phyloP scores from a whole-genome alignment of 2,797 vertebrate genomes.

The Euphonia xanthogaster region DNA sequence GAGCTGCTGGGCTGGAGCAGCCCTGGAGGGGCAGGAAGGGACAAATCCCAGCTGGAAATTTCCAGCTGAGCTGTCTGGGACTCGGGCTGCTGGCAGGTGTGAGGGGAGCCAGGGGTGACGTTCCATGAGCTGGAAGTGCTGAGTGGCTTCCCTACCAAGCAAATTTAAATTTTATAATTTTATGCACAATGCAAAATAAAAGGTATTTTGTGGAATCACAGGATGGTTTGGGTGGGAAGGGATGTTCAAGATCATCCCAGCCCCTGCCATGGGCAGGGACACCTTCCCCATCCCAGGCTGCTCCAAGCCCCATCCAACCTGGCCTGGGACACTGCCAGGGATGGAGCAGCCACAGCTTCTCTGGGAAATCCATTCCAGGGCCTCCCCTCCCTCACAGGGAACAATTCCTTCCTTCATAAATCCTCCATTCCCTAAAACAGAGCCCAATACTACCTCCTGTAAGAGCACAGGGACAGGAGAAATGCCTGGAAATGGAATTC shows the following conservation, averaged over 20 bases:
- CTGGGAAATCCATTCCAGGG: neutral
- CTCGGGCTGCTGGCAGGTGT: fast-evolving
- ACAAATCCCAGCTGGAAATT: neutral
- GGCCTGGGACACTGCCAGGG: neutral
- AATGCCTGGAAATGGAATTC: neutral
- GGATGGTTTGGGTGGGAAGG: neutral
- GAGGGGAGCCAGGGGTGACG: fast-evolving
- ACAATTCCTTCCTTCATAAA: neutral
- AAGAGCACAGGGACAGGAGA: neutral
- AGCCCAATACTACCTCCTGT: neutral
- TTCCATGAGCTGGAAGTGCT: fast-evolving
- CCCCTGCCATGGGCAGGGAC: neutral
- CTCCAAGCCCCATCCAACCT: fast-evolving
- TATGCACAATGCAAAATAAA: neutral
- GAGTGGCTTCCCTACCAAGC: neutral
- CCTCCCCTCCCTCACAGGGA: neutral
- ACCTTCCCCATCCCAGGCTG: fast-evolving
- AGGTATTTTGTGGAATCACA: neutral
- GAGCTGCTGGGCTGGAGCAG: neutral
- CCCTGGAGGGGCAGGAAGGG: neutral
- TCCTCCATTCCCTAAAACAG: neutral
- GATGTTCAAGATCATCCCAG: neutral
- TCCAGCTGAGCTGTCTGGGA: fast-evolving
- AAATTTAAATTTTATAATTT: fast-evolving
- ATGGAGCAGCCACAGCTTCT: neutral